These are phyloP conservation scores for Deilephila elpenor DNA, from an alignment of 2,888 invertebrate species.

Conservation along the genomic window DNA sequence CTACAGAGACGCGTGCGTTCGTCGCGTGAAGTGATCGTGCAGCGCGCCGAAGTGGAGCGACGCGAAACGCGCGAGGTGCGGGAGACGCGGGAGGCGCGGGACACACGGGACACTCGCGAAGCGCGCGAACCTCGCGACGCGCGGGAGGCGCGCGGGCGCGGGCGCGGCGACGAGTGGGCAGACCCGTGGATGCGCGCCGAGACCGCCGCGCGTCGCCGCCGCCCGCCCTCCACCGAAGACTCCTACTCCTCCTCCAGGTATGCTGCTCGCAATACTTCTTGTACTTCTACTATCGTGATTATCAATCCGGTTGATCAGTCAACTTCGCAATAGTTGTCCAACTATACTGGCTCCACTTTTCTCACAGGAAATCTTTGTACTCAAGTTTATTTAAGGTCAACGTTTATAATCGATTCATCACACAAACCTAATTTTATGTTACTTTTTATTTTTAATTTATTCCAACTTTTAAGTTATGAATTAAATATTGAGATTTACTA, in stretches of 20 bases:
- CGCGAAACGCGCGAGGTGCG: conserved; percentile 49
- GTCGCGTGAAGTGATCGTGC: conserved; percentile 88
- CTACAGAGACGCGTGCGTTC: conserved; percentile 84
- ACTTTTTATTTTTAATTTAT: no score
- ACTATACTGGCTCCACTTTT: not conserved
- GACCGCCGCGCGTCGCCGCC: conserved; percentile 72
- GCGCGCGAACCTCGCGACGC: conserved; percentile 93
- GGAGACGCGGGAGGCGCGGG: conserved; percentile 49
- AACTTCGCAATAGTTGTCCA: not conserved
- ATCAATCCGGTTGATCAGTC: not conserved
- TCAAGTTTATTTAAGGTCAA: not conserved
- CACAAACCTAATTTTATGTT: not conserved
- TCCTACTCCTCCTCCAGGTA: conserved; percentile 81
- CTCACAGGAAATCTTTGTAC: not conserved
- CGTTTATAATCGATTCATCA: not conserved
- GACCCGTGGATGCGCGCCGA: conserved; percentile 95
- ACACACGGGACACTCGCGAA: conserved; percentile 76
- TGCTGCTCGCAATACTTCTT: not conserved
- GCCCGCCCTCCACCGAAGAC: conserved; percentile 76
- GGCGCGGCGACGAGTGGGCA: conserved; percentile 94
- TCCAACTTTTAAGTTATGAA: no score
- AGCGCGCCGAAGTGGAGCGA: conserved; percentile 84
- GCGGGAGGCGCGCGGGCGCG: conserved; percentile 77
- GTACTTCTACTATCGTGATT: not conserved
- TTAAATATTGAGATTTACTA: no score